Evolutionary conservation across 2,797 vertebrate genomes (phyloP).

Genomic region (Discoglossus pictus): DNA sequence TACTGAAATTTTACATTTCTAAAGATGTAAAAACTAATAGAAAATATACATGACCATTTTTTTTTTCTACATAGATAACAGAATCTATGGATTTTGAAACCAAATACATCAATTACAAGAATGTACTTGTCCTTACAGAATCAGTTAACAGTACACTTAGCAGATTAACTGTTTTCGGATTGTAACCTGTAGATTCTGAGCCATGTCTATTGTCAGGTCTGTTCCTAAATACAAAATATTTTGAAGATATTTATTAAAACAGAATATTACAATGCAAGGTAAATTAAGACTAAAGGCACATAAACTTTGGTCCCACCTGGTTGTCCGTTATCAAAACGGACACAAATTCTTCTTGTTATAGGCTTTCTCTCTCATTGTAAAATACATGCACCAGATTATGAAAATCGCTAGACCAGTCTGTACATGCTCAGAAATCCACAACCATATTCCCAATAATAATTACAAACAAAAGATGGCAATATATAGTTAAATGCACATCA

Average conservation of each 20-base stretch:
- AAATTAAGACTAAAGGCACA: slow-evolving; percentile 98
- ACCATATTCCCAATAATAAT: slow-evolving; percentile 81
- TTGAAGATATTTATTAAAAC: slow-evolving; percentile 84
- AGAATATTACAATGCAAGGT: slow-evolving; percentile 87
- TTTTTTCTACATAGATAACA: slow-evolving; percentile 79
- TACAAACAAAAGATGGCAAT: slow-evolving; percentile 81
- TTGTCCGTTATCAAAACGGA: slow-evolving; percentile 84
- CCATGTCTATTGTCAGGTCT: slow-evolving; percentile 79
- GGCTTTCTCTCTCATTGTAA: slow-evolving; percentile 75
- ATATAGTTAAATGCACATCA: slow-evolving; percentile 82
- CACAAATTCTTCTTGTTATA: slow-evolving; percentile 79
- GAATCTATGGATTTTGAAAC: slow-evolving; percentile 77
- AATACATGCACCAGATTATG: slow-evolving; percentile 86
- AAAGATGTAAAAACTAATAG: slow-evolving; percentile 88
- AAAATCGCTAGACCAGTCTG: slow-evolving; percentile 82
- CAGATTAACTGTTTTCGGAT: slow-evolving; percentile 72
- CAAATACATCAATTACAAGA: slow-evolving; percentile 79
- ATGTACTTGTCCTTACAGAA: slow-evolving; percentile 78
- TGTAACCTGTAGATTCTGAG: slow-evolving; percentile 80
- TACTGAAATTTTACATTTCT: slow-evolving; percentile 88
- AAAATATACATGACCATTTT: slow-evolving; percentile 84
- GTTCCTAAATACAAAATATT: slow-evolving; percentile 82
- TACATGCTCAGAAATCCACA: slow-evolving; percentile 89
- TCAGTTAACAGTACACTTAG: slow-evolving; percentile 71
- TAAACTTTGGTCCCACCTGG: slow-evolving; percentile 97